Base-by-base conservation (phyloP, 2,888 invertebrate genomes). In the Noctua comes region DNA sequence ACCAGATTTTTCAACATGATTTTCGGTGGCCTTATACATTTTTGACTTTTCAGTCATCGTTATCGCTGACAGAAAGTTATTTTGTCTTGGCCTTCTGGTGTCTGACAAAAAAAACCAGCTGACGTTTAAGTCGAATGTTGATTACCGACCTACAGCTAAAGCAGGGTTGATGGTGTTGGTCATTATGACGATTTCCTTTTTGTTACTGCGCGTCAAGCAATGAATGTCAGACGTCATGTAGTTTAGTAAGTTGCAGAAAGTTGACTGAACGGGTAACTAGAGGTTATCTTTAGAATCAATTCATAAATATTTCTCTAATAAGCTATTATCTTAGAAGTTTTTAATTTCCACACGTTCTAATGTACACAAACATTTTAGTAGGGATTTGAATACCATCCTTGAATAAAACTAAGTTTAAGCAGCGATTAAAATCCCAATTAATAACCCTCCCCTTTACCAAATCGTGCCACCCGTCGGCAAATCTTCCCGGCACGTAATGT, bases 401-500 rank as follows among this genome's bases (percentile, higher is more conserved):
- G 1, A 8, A 57, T 18, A 4, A 16, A 64, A 65, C 4, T 24
- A 64, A 54, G 10, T 2, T 57, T 54, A 80, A 88, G 68, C 43
- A 24, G 5, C 6, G 66, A 66, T 83, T 77, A 65, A 82, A 24
- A 18, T 8, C 24, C 10, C 18, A 70, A 59, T 40, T 66, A 69
- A 71, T 36, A 10, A 65, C 1, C 57, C 16, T 10, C 21, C 16
- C 21, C 62, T 78, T 75, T 36, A n/a, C 5, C 6, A 24, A 18
- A 31, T 48, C 24, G 68, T 80, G 81, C 57, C n/a, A 80, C 62
- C 72, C 73, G 79, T 64, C 82, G 81, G 80, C 64, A 84, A 84
- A 83, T 84, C 82, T 85, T 81, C 74, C 78, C 76, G 64, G 31
- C 70, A 84, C 89, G 91, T 78, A 90, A 87, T 91, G 90, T 70